These are phyloP conservation scores for Drosophila kokeensis DNA, from an alignment of 2,888 invertebrate species.

Conservation along the genomic window DNA sequence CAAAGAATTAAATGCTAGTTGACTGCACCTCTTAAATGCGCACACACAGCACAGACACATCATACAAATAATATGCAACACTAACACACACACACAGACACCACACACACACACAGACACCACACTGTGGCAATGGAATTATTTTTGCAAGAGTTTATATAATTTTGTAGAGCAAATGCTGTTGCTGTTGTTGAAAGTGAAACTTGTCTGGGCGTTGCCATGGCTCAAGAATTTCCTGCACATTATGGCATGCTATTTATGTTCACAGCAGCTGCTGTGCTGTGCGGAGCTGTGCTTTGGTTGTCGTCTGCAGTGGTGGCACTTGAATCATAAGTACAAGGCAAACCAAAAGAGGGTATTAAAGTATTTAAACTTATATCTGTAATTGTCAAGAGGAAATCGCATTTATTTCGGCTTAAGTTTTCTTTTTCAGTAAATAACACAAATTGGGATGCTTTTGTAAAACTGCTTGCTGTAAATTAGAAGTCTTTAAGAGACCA, in stretches of 20 bases:
- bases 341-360: constrained; percentile 24
- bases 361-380: constrained; percentile 1
- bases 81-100: constrained; percentile 16
- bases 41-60: constrained; percentile 28
- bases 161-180: constrained; percentile 68
- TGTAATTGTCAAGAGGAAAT: neutral
- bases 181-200: constrained; percentile 48
- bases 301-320: constrained; percentile 9
- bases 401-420: neutral
- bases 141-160: constrained; percentile 68
- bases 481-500: neutral
- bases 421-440: neutral
- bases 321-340: constrained; percentile 22
- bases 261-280: constrained; percentile 32
- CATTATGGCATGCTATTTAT: constrained; percentile 33
- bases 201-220: constrained; percentile 76
- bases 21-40: constrained; percentile 71
- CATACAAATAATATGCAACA: constrained; percentile 10
- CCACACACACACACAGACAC: constrained; percentile 9
- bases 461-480: neutral
- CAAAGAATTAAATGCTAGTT: constrained; percentile 60
- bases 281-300: constrained; percentile 3
- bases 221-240: constrained; percentile 74
- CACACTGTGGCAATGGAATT: constrained; percentile 43
- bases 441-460: neutral